Conservation (phyloP, 92 coral and sea anemone genomes). For the Parazoanthus darwini region DNA sequence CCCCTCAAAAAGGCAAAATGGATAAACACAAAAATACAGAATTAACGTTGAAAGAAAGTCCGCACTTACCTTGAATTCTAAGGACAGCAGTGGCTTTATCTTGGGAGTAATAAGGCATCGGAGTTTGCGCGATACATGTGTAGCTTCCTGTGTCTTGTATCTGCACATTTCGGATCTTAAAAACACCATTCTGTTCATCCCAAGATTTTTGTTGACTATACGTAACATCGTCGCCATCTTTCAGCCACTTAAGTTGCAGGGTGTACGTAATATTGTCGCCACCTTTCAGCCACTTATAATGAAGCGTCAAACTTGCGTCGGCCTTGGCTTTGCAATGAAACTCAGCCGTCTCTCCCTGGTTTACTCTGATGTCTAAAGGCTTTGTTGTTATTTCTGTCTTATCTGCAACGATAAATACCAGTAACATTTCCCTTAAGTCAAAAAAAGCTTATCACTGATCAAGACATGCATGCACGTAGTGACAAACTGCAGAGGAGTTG, state of each 20-base stretch:
- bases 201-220: neutral
- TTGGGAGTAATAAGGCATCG: constrained; percentile 9
- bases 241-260: neutral
- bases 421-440: neutral
- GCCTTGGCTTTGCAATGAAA: constrained; percentile 13
- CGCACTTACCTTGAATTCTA: constrained; percentile 11
- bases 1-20: no score
- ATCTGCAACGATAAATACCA: neutral
- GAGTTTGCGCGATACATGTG: constrained; percentile 9
- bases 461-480: no score
- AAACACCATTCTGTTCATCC: neutral
- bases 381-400: neutral
- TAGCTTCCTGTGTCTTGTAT: constrained; percentile 8
- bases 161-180: neutral
- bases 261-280: no score
- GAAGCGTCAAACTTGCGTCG: neutral
- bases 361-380: neutral
- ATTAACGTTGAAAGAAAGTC: neutral
- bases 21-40: neutral
- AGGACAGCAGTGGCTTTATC: constrained; percentile 4
- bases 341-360: constrained; percentile 5
- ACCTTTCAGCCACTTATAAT: neutral
- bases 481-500: no score
- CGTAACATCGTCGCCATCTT: neutral
- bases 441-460: no score